Base-by-base conservation (phyloP, 2,113 vertebrate genomes). In the Myiagra hebetior region DNA sequence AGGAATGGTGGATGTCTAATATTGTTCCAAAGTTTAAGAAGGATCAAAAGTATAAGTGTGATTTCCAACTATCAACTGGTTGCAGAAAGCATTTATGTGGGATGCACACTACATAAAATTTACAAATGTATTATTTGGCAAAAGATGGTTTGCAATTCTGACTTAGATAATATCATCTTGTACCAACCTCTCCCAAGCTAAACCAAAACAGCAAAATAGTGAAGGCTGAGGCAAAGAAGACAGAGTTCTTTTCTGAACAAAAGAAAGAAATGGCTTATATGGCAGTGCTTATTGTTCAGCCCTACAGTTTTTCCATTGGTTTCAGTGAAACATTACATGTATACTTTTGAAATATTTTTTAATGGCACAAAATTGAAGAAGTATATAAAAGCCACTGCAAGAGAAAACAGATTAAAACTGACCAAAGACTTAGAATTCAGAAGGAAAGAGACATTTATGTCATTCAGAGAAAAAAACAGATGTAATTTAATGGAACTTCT, bases 401-500 rank as follows among this genome's bases (percentile, higher is more conserved):
- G n/a, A 75, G 33, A 91, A 92, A 18, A 50, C 20, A 73, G 20
- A 37, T 84, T 78, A 44, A 81, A 93, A 92, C 41, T 72, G 1
- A 28, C 27, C 70, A 35, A 77, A 65, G 11, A 75, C 52, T 59
- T 52, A 56, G 55, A 83, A 90, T 59, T 78, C 37, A 46, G 30
- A 74, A 68, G 5, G 72, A 72, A 91, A 37, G 39, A 64, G 27
- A 72, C 8, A 49, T 26, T 24, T 80, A 24, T 15, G 0, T 74
- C 33, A 75, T 72, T 91, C 60, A 85, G 73, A 84, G 26, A 81
- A 33, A 35, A 35, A 46, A 47, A 14, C 27, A 63, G 28, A 56
- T 28, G 33, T n/a, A 96, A 94, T 85, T 79, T 93, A 94, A 82
- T 92, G 55, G 31, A 73, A 88, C 18, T 72, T 62, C 23, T 94